Conservation (phyloP, 2,888 invertebrate genomes). For the Julus scandinavius region DNA sequence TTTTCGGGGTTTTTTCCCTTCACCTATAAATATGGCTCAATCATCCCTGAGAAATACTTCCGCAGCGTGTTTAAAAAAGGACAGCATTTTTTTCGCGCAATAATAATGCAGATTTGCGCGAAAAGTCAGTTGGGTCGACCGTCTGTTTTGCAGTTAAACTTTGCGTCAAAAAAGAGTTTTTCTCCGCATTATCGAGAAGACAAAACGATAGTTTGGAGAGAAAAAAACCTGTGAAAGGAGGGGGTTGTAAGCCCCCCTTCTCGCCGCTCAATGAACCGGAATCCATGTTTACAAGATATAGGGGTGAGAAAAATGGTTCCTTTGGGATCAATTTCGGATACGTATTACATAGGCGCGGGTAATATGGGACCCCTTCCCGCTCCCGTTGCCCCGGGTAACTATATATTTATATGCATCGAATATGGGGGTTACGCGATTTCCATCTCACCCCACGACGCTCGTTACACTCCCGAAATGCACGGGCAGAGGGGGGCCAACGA, state of each 20-base stretch:
- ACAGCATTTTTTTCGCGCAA: too few relatives aligned
- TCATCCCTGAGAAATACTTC: too few relatives aligned
- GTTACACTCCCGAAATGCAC: too few relatives aligned
- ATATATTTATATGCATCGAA: too few relatives aligned
- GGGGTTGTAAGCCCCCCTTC: not conserved
- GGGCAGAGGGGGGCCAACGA: too few relatives aligned
- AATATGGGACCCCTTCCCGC: not conserved
- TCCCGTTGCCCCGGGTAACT: not conserved
- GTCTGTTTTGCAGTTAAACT: not conserved
- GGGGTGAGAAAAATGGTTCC: not conserved
- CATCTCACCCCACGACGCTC: too few relatives aligned
- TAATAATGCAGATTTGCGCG: not conserved
- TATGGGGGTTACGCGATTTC: too few relatives aligned
- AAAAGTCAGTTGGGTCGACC: not conserved
- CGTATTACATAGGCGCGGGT: not conserved
- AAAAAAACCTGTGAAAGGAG: not conserved
- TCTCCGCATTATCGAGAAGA: not conserved
- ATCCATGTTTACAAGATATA: not conserved
- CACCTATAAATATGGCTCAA: not conserved
- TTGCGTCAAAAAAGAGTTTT: not conserved
- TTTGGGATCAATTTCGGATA: constrained; percentile 1
- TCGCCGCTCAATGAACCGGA: not conserved
- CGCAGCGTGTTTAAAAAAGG: too few relatives aligned
- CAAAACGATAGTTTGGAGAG: not conserved
- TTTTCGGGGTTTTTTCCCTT: not conserved